A percentile compares a stretch with the other conserved stretches of the same genome.
These are phyloP conservation scores for Silurus glanis DNA, from an alignment of 2,113 vertebrate species.

Conservation along the genomic window DNA sequence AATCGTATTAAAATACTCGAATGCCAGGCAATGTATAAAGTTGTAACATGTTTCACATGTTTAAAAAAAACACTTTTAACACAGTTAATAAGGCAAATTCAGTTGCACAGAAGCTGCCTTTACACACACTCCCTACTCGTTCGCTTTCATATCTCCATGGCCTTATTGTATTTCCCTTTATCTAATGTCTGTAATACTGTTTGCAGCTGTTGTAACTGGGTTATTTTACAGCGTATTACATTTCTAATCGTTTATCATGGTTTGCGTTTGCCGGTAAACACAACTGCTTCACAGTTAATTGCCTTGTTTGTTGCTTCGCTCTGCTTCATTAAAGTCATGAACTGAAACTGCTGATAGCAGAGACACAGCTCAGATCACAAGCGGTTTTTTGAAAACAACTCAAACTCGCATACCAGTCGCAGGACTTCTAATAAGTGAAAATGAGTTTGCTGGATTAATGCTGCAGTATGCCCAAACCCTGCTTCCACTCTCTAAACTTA, in stretches of 20 bases:
- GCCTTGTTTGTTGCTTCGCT: constrained; percentile 30
- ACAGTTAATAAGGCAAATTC: neutral
- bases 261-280: constrained; percentile 30
- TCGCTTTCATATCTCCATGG: constrained; percentile 37
- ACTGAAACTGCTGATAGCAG: constrained; percentile 7
- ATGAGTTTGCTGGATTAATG: neutral
- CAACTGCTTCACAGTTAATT: constrained; percentile 22
- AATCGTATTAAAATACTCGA: neutral
- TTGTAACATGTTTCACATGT: neutral
- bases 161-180: constrained; percentile 12
- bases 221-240: constrained; percentile 28
- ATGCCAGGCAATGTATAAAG: neutral
- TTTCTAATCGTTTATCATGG: constrained; percentile 30
- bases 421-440: neutral
- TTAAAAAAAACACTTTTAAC: neutral
- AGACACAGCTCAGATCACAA: neutral
- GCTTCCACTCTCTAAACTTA: neutral
- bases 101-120: constrained; percentile 6
- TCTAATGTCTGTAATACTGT: constrained; percentile 28
- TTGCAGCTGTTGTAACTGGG: constrained; percentile 28
- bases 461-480: neutral
- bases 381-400: neutral
- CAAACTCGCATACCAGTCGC: neutral
- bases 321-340: constrained; percentile 19
- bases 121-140: neutral